Conservation (phyloP, 2,797 vertebrate species). For the Luscinia luscinia region DNA sequence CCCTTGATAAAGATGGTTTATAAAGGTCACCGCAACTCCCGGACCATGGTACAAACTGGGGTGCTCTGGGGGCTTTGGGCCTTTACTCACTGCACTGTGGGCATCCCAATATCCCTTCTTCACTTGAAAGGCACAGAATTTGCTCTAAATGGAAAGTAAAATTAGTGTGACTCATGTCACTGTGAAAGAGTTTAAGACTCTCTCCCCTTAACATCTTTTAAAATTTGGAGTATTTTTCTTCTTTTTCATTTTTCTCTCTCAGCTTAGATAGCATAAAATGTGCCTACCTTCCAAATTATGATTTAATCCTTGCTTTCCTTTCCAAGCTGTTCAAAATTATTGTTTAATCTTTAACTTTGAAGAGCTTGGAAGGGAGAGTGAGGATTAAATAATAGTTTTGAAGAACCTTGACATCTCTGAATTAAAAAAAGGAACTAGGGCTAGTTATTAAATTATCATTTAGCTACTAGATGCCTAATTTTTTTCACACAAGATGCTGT, state of each 20-base stretch:
- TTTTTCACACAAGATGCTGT: neutral
- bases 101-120: neutral
- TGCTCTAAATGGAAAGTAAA: neutral
- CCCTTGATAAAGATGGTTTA: conserved; percentile 95
- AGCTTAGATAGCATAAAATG: neutral
- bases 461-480: neutral
- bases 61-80: neutral
- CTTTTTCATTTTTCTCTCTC: neutral
- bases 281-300: neutral
- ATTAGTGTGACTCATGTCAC: neutral
- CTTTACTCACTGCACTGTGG: neutral
- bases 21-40: conserved; percentile 97
- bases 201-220: neutral
- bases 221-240: neutral
- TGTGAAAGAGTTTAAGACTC: neutral
- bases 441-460: neutral
- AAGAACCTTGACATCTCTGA: neutral
- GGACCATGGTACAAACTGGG: conserved; percentile 89
- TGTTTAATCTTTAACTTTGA: neutral
- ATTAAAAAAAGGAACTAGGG: neutral
- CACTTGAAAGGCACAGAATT: neutral
- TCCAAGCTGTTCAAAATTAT: neutral
- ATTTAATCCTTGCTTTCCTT: neutral
- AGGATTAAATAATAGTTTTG: neutral
- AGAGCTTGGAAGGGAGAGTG: neutral